phyloP scores from a whole-genome alignment of 2,888 invertebrate species.

The Aethes cnicana region DNA sequence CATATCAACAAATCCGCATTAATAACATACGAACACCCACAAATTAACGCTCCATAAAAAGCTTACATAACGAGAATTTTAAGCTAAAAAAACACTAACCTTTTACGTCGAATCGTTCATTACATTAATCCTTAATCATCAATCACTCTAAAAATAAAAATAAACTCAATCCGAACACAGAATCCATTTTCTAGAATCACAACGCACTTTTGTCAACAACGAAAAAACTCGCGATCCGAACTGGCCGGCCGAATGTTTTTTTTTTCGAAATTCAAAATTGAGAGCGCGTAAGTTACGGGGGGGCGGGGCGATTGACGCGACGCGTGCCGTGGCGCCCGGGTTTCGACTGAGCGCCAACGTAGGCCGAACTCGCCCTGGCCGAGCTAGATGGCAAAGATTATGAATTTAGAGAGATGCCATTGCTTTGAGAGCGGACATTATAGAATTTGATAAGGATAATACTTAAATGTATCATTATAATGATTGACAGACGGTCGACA shows the following conservation, averaged over 20 bases:
- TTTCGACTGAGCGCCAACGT: slow-evolving; percentile 71
- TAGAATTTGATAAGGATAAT: slow-evolving; percentile 27
- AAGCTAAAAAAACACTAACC: slow-evolving; percentile 32
- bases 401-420: slow-evolving; percentile 33
- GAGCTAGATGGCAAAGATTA: slow-evolving; percentile 65
- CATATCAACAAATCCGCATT: slow-evolving; percentile 28
- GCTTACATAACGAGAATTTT: slow-evolving; percentile 37
- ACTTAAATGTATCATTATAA: no score
- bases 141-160: slow-evolving; percentile 38
- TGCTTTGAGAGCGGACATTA: background rate
- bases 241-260: slow-evolving; percentile 24
- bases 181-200: slow-evolving; percentile 36
- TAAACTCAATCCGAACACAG: slow-evolving; percentile 32
- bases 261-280: slow-evolving; percentile 50
- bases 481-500: no score
- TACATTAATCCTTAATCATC: slow-evolving; percentile 33
- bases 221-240: slow-evolving; percentile 18
- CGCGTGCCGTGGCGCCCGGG: slow-evolving; percentile 48
- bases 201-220: slow-evolving; percentile 25
- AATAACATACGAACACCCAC: slow-evolving; percentile 16
- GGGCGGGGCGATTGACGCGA: slow-evolving; percentile 33
- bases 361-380: slow-evolving; percentile 73
- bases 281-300: slow-evolving; percentile 40
- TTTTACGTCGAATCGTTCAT: slow-evolving; percentile 33
- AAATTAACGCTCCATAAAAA: slow-evolving; percentile 29